Base-by-base conservation (phyloP, 2,113 vertebrate genomes). In the Cathartes aura region DNA sequence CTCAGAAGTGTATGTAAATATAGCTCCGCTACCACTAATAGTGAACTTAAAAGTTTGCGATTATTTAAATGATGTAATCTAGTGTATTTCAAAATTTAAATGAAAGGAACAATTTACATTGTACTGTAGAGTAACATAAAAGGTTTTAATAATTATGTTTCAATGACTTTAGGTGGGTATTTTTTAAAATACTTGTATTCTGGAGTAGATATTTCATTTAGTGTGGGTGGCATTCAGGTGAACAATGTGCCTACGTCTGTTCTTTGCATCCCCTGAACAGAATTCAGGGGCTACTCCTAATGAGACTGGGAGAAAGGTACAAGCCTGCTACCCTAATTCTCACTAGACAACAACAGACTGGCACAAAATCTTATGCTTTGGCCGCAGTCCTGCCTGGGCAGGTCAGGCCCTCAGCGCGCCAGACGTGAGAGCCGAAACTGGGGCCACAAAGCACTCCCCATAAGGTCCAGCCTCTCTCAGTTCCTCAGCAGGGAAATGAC, bases 11-110 rank as follows among this genome's bases (percentile, higher is more conserved):
- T 97, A 45, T 97, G 93, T 97, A 96, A 95, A 97, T 95, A 97
- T 9, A 87, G 50, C 81, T 92, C 90, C 9, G 63, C 94, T 96
- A 88, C 93, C 81, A 96, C 85, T 59, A 55, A 93, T 82, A 89
- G 83, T 95, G 82, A 97, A 90, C 50, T 91, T 91, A 45, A 96
- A 86, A 94, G 67, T 95, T 88, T 86, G 86, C 58, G 3, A 63
- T 91, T 97, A 98, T 96, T 97, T 97, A 97, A 97, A 96, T 86
- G 42, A 97, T 97, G 91, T 97, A 98, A 97, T 96, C 91, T 97
- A 97, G 90, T 95, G 82, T 94, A 97, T 97, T 96, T 97, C 95
- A 94, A 86, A 97, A 92, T 96, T 75, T 94, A 97, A 97, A 42
- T 70, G 91, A 97, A 90, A 96, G 81, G 68, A 96, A 87, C 82